Conservation (phyloP, 2,113 vertebrate species). For the Periophthalmodon schlosseri region DNA sequence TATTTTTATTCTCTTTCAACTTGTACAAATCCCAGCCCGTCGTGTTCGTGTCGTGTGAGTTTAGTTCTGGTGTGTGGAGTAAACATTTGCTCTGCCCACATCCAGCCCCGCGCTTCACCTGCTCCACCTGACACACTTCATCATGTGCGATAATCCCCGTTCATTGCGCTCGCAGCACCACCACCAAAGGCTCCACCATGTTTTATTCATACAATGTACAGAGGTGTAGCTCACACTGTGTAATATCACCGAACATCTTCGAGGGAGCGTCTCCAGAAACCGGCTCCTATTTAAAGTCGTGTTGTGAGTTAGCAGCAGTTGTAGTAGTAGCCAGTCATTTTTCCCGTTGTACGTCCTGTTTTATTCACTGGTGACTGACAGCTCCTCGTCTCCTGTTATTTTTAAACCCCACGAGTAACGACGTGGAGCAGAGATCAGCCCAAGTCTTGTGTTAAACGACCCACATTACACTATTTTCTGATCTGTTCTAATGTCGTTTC, state of each 20-base stretch:
- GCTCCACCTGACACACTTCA: constrained; percentile 46
- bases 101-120: constrained; percentile 48
- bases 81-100: constrained; percentile 57
- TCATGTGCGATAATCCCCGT: constrained; percentile 40
- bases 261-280: not conserved
- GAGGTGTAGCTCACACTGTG: not conserved
- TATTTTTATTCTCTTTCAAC: not conserved
- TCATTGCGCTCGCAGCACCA: constrained; percentile 47
- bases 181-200: constrained; percentile 23
- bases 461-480: not conserved
- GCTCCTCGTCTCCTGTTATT: not conserved
- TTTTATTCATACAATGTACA: constrained; percentile 3
- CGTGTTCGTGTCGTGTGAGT: constrained; percentile 34
- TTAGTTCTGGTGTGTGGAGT: constrained; percentile 36
- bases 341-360: not conserved
- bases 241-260: not conserved
- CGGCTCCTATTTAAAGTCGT: not conserved
- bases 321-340: not conserved
- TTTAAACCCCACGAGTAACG: not conserved
- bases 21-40: not conserved
- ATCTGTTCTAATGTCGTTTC: not conserved
- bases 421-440: not conserved
- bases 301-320: not conserved
- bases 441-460: not conserved
- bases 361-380: constrained; percentile 6